Percentiles rank a stretch among this genome's conserved stretches.
These are phyloP conservation scores for Coecobrya sp. DNA, from an alignment of 2,888 invertebrate genomes.

Conservation along the genomic window DNA sequence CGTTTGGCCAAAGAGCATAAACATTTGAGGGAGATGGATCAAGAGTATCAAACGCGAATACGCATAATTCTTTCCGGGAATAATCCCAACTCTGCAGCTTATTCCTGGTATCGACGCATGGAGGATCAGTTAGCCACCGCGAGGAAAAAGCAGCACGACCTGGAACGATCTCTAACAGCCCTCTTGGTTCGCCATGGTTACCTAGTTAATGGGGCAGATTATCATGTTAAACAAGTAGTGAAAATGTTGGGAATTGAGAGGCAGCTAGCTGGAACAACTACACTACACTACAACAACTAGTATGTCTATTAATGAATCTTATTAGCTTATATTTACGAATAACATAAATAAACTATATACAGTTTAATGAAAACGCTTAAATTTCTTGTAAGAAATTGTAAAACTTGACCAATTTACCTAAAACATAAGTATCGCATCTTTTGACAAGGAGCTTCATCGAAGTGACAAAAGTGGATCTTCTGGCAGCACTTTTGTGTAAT, in stretches of 20 bases:
- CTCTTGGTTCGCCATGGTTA: slow-evolving; percentile 85
- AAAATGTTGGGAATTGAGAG: slow-evolving; percentile 84
- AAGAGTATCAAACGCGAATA: slow-evolving; percentile 67
- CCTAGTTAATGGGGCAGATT: slow-evolving; percentile 83
- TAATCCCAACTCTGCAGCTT: slow-evolving; percentile 76
- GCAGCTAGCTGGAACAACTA: slow-evolving; percentile 66
- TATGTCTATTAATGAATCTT: no score
- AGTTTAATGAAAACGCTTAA: no score
- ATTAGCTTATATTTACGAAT: no score
- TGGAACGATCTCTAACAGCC: slow-evolving; percentile 84
- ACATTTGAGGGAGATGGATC: slow-evolving; percentile 72
- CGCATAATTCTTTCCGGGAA: slow-evolving; percentile 66
- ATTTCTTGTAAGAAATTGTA: no score
- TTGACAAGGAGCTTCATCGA: no score
- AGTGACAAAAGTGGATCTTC: no score
- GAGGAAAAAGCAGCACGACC: slow-evolving; percentile 80
- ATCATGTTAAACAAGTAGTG: slow-evolving; percentile 85
- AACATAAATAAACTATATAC: no score
- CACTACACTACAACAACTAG: no score
- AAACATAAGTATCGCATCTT: no score
- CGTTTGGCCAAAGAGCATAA: slow-evolving; percentile 65
- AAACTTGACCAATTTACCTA: no score
- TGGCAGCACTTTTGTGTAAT: no score
- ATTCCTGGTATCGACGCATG: slow-evolving; percentile 68
- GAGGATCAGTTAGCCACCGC: slow-evolving; percentile 78